Evolutionary conservation across 2,888 invertebrate species (phyloP).

Genomic region (Germaria angustata): DNA sequence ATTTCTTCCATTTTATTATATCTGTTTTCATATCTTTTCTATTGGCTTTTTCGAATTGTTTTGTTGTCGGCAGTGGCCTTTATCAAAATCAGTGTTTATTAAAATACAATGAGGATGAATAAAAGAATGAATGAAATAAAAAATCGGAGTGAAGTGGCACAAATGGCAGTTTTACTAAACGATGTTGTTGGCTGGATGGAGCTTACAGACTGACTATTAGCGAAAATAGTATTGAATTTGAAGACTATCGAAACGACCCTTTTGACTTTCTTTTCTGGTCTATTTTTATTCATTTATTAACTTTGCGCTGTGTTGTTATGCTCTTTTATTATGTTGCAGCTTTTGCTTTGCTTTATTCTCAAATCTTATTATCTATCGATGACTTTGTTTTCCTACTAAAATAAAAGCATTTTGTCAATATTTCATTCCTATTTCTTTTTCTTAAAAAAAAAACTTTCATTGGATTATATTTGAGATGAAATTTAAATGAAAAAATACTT

Average conservation of each 20-base stretch:
- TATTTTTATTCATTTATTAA: not conserved
- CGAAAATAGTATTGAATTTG: conserved; percentile 59
- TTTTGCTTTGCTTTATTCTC: conserved; percentile 42
- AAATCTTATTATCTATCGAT: conserved; percentile 60
- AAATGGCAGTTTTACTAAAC: conserved; percentile 25
- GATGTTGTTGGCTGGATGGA: conserved; percentile 19
- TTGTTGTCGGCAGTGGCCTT: conserved; percentile 28
- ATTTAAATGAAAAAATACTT: not conserved
- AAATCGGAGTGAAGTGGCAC: not conserved
- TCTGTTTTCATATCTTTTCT: conserved; percentile 11
- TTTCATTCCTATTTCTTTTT: not conserved
- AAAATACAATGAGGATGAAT: conserved; percentile 58
- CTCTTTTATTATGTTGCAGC: conserved; percentile 26
- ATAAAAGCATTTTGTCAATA: not conserved
- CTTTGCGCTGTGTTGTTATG: not conserved
- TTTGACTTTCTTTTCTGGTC: not conserved
- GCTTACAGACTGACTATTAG: conserved; percentile 49
- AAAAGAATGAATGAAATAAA: conserved; percentile 4
- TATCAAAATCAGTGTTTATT: conserved; percentile 64
- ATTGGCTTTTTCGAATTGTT: conserved; percentile 21
- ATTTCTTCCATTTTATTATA: conserved; percentile 27
- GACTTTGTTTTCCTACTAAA: conserved; percentile 27
- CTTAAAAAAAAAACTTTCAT: not conserved
- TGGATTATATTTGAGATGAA: not conserved
- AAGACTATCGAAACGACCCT: conserved; percentile 44